Conservation (phyloP, 2,888 invertebrate genomes). For the Pilophorus perplexus region DNA sequence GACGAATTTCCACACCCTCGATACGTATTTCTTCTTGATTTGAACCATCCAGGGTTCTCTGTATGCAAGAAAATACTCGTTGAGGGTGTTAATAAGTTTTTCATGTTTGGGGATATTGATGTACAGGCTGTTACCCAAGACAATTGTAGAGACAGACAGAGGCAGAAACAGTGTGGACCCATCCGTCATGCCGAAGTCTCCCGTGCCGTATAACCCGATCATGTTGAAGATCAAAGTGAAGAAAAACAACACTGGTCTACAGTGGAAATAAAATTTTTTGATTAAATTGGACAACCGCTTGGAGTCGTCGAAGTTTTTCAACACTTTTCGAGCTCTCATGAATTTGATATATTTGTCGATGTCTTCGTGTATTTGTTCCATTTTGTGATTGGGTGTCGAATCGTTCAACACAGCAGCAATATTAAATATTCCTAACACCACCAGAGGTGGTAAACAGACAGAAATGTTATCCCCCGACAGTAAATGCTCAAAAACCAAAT, state of each 20-base stretch:
- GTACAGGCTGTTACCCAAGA: not conserved
- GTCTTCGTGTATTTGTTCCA: not conserved
- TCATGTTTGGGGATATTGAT: not conserved
- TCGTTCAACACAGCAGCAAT: too few relatives aligned
- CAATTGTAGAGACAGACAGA: not conserved
- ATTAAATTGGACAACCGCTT: too few relatives aligned
- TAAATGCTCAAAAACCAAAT: too few relatives aligned
- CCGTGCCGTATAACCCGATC: not conserved
- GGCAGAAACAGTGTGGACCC: not conserved
- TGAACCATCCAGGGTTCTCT: conserved; percentile 10
- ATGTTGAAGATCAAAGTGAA: not conserved
- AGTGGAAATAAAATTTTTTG: too few relatives aligned
- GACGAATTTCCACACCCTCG: not conserved
- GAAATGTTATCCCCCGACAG: too few relatives aligned
- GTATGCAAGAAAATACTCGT: not conserved
- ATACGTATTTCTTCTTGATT: not conserved
- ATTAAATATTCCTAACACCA: too few relatives aligned
- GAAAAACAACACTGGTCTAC: not conserved
- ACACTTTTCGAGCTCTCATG: not conserved
- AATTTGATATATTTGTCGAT: conserved; percentile 1
- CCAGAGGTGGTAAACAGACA: too few relatives aligned
- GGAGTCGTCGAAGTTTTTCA: too few relatives aligned
- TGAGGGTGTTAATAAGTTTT: not conserved
- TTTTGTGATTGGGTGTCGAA: too few relatives aligned
- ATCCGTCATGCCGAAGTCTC: not conserved